These are phyloP conservation scores for Nyctibius grandis DNA, from an alignment of 2,797 vertebrate species.

Conservation along the genomic window DNA sequence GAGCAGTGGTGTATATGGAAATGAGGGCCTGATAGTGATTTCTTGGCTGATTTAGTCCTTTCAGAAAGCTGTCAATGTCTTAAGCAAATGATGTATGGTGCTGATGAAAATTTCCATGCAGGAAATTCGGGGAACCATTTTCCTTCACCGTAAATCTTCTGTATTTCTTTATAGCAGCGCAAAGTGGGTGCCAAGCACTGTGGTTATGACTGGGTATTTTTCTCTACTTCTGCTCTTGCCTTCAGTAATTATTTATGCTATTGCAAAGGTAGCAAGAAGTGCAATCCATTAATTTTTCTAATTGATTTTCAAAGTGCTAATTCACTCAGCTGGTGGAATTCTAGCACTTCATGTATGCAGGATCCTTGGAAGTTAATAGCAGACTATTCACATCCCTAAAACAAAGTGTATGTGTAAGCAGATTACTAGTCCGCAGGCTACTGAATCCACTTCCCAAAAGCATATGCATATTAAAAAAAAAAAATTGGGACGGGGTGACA, in stretches of 20 bases:
- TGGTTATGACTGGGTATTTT: not conserved
- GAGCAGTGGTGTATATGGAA: not conserved
- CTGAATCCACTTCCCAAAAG: not conserved
- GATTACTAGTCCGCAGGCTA: not conserved
- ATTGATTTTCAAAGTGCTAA: not conserved
- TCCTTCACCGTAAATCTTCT: not conserved
- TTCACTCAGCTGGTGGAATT: not conserved
- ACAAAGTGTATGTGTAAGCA: accelerated
- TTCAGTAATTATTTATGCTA: not conserved
- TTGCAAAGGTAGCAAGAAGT: not conserved
- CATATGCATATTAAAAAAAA: not conserved
- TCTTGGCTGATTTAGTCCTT: not conserved
- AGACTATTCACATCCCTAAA: not conserved
- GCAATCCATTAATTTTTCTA: not conserved
- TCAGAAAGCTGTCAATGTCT: not conserved
- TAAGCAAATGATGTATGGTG: not conserved
- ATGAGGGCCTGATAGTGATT: not conserved
- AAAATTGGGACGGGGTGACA: too few species aligned
- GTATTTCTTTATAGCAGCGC: not conserved
- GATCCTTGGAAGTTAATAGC: not conserved
- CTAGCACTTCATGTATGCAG: accelerated
- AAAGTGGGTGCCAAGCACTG: not conserved
- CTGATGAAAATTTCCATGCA: not conserved
- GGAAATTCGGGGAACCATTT: not conserved
- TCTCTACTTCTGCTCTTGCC: not conserved